These are phyloP conservation scores for Mus spretus DNA, from an alignment of 2,797 vertebrate genomes.

Conservation along the genomic window DNA sequence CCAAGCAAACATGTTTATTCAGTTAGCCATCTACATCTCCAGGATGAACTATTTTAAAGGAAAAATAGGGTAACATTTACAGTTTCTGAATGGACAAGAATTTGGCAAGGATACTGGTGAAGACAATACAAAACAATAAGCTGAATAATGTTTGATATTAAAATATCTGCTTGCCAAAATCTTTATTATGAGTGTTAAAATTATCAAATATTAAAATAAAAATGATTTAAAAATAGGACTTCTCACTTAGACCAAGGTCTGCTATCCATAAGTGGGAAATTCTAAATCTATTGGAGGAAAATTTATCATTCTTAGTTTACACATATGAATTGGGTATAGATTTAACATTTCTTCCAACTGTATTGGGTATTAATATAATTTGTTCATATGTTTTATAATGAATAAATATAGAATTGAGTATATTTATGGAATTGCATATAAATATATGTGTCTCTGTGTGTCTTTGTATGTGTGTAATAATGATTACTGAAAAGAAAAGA, in stretches of 20 bases:
- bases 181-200: background rate
- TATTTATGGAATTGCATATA: background rate
- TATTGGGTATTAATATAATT: background rate
- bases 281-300: background rate
- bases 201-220: background rate
- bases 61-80: background rate
- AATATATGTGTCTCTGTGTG: background rate
- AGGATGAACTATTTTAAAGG: background rate
- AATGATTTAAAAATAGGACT: background rate
- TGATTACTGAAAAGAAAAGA: background rate
- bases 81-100: background rate
- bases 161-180: background rate
- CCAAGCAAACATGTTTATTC: background rate
- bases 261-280: background rate
- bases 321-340: background rate
- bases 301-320: background rate
- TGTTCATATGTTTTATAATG: background rate
- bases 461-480: background rate
- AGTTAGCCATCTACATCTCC: background rate
- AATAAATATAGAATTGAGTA: background rate
- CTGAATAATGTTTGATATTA: background rate
- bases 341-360: background rate
- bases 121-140: background rate
- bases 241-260: background rate
- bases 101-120: background rate